phyloP scores from a whole-genome alignment of 53 echinoderm and acorn worm genomes.

The Henricia sp. region DNA sequence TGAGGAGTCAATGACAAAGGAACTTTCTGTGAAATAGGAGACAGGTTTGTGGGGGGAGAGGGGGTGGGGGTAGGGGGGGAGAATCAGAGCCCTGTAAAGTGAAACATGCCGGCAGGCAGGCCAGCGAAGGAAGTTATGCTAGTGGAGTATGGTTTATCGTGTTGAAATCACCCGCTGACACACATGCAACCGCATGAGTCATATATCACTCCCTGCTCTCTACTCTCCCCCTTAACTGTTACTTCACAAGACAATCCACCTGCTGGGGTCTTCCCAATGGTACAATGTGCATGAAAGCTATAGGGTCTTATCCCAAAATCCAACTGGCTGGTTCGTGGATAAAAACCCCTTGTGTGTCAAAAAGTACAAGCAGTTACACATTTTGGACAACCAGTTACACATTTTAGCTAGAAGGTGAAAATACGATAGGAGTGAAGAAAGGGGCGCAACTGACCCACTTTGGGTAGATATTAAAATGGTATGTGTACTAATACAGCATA shows the following conservation, averaged over 20 bases:
- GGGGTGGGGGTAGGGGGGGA: no score
- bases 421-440: no score
- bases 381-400: no score
- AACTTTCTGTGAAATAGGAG: constrained; percentile 18
- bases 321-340: no score
- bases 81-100: no score
- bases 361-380: no score
- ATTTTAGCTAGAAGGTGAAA: no score
- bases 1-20: constrained; percentile 43
- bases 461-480: no score
- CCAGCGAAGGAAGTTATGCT: constrained; percentile 34
- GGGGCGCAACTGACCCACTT: no score
- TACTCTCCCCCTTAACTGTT: not conserved
- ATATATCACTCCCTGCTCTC: constrained; percentile 27
- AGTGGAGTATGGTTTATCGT: constrained; percentile 31
- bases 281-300: not conserved
- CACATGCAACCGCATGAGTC: constrained; percentile 41
- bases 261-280: not conserved
- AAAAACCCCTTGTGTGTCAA: no score
- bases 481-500: no score
- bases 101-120: constrained; percentile 25
- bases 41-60: constrained; percentile 27
- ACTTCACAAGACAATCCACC: not conserved
- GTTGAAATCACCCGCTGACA: constrained; percentile 42
- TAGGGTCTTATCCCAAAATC: no score